Conservation (phyloP, 2,113 vertebrate species). For the Mustela lutreola region DNA sequence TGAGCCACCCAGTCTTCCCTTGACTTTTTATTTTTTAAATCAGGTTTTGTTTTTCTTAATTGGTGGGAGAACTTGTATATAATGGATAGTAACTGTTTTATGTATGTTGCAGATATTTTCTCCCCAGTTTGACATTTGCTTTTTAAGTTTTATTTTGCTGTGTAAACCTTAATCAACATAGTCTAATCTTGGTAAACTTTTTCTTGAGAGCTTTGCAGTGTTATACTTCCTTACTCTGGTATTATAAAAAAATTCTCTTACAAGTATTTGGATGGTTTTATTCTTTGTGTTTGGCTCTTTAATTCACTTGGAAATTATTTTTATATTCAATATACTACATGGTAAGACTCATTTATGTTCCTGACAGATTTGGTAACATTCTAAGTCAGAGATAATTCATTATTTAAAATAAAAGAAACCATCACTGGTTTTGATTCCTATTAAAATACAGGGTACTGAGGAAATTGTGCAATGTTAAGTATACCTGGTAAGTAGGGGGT, state of each 20-base stretch:
- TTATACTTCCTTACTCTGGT: background rate
- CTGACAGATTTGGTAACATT: constrained; percentile 32
- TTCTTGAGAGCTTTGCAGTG: background rate
- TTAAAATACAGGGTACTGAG: constrained; percentile 22
- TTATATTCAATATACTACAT: background rate
- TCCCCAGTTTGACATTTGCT: background rate
- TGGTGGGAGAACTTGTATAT: background rate
- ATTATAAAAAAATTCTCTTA: background rate
- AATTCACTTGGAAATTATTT: constrained; percentile 1
- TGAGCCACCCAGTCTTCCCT: background rate
- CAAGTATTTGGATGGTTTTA: background rate
- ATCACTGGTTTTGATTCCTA: background rate
- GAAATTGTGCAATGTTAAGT: background rate
- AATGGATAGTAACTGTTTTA: background rate
- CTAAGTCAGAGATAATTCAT: constrained; percentile 3
- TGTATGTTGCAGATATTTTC: background rate
- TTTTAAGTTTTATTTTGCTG: constrained; percentile 24
- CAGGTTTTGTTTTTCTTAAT: background rate
- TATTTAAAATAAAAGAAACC: constrained; percentile 43
- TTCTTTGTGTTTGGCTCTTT: constrained; percentile 6
- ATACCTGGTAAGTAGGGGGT: background rate
- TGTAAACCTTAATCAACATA: background rate
- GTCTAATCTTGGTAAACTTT: background rate
- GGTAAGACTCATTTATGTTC: background rate
- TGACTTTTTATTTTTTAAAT: background rate